Evolutionary conservation across 2,113 vertebrate species (phyloP), one percentile per base, ranked within the genome.

Genomic region (Xiphophorus hellerii): DNA sequence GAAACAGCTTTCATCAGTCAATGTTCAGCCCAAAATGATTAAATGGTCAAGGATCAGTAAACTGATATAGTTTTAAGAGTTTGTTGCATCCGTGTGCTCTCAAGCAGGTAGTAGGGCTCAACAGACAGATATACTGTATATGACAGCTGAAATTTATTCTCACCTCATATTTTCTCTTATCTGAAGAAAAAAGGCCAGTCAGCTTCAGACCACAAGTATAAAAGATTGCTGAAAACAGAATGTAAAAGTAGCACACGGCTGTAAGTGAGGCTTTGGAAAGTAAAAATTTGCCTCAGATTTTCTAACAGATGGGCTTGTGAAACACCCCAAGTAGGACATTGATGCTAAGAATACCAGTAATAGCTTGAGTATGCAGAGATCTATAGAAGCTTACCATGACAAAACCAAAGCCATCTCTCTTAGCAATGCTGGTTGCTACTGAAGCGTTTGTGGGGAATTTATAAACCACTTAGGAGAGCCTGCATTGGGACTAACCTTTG

Each of bases 381-480:
- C 22, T 66, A 70, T 29, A 44, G n/a, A 64, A 77, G 64, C 77
- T 81, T 69, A 75, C 74, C 60, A 76, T 71, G 33, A 84, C 76
- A 73, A 81, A 81, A 71, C 61, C 35, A 75, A 68, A 73, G 33
- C 69, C 62, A 69, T 48, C 81, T 72, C 39, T 69, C 42, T 25
- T 29, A n/a, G 31, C 66, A 39, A 63, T 51, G 48, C 66, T 44
- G 37, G 76, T 69, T 48, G 64, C 70, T 80, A 80, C 75, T 77
- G 84, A 87, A 81, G 74, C 72, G 33, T 89, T 81, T 15, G 27
- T 83, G 84, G 86, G 85, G 82, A 91, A 86, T 89, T 86, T 87
- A 85, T 89, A 84, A 90, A 88, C 81, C 87, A 86, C 88, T 89
- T 84, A 84, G 80, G 84, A 87, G 82, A 84, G 63, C 75, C 86